These are phyloP conservation scores for human (Homo sapiens) DNA, from an alignment of 2,113 vertebrate species.

Conservation along the genomic window GRCh38 chrX:44090501-44091000, in stretches of 20 bases:
- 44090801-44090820: neutral
- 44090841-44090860: neutral
- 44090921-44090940: neutral
- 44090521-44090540: too few species aligned
- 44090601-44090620: too few species aligned
- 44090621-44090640: too few species aligned
- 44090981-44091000: neutral
- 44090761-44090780: neutral
- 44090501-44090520: too few species aligned
- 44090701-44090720: slow-evolving; percentile 27
- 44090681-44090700: neutral
- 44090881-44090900: neutral
- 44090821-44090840: neutral
- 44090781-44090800: neutral
- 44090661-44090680: neutral
- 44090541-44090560: too few species aligned
- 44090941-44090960: neutral
- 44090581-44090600: too few species aligned
- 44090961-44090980: neutral
- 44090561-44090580: too few species aligned
- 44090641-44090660: neutral
- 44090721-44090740: neutral
- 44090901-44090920: neutral
- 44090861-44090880: neutral
- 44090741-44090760: slow-evolving; percentile 16